A percentile compares a stretch with the other conserved stretches of the same genome.
These are phyloP conservation scores for Ferrisia virgata DNA, from an alignment of 2,888 invertebrate genomes.

Conservation along the genomic window DNA sequence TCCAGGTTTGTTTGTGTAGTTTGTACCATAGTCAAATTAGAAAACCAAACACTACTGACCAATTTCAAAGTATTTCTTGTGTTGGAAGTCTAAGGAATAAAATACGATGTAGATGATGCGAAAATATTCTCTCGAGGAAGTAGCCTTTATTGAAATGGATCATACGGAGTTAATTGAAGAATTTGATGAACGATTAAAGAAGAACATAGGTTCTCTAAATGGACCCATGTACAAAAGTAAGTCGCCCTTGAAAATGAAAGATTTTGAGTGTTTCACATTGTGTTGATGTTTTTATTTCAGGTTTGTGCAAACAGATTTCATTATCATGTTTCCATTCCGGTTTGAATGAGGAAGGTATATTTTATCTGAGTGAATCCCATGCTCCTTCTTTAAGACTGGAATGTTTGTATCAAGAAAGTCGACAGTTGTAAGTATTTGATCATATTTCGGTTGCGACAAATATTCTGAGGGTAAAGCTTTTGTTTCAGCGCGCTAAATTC, in stretches of 20 bases:
- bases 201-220: not conserved
- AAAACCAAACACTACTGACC: too few species aligned
- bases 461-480: not conserved
- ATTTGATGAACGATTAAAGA: not conserved
- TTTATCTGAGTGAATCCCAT: conserved; percentile 46
- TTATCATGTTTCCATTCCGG: not conserved
- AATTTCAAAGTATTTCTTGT: too few species aligned
- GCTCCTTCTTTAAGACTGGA: conserved; percentile 20
- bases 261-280: not conserved
- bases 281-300: not conserved
- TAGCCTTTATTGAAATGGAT: conserved; percentile 22
- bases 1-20: too few species aligned
- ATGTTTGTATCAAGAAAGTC: not conserved
- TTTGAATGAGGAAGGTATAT: not conserved
- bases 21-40: too few species aligned
- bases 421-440: not conserved
- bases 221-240: not conserved
- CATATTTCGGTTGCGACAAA: not conserved
- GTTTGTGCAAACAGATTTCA: conserved; percentile 24
- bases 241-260: not conserved
- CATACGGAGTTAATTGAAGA: not conserved
- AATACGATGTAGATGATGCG: too few species aligned
- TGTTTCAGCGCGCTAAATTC: not conserved
- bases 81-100: too few species aligned
- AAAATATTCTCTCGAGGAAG: too few species aligned